Evolutionary conservation across 2,888 invertebrate genomes (phyloP).

Genomic region (Opisthograptis luteolata): DNA sequence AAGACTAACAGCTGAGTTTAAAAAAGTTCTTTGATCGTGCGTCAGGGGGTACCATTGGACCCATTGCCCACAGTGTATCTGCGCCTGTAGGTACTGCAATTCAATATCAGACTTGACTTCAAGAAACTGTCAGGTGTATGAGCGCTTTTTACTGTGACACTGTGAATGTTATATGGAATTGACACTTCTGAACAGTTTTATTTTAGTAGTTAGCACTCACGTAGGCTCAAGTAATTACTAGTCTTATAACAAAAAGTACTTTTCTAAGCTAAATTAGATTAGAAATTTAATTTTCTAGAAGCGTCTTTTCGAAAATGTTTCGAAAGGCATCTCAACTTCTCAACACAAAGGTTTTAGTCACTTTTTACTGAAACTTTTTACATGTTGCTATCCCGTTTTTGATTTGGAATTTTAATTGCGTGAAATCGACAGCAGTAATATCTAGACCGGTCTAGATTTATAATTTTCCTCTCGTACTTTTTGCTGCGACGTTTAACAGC

Average conservation of each 20-base stretch:
- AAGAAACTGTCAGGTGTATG: no score
- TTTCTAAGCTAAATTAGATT: background rate
- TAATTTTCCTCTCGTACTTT: slow-evolving; percentile 15
- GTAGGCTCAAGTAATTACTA: no score
- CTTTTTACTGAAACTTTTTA: slow-evolving; percentile 5
- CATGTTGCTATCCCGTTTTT: slow-evolving; percentile 13
- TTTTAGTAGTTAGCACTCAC: no score
- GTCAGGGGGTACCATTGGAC: no score
- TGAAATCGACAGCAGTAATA: slow-evolving; percentile 22
- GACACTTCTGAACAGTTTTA: no score
- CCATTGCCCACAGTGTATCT: no score
- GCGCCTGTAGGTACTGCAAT: no score
- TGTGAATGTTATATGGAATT: no score
- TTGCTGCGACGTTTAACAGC: slow-evolving; percentile 39
- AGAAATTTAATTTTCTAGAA: background rate
- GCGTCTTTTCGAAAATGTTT: background rate
- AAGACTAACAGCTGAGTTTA: no score
- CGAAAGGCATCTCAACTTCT: slow-evolving; percentile 5
- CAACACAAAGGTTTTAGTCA: slow-evolving; percentile 5
- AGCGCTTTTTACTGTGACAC: no score
- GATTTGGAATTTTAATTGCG: slow-evolving; percentile 18
- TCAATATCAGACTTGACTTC: no score
- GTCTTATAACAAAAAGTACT: background rate
- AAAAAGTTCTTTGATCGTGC: no score
- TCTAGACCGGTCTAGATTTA: slow-evolving; percentile 19